Percentiles rank a stretch among this genome's conserved stretches.
Conservation (phyloP, 2,797 vertebrate species). For the Mus spretus region DNA sequence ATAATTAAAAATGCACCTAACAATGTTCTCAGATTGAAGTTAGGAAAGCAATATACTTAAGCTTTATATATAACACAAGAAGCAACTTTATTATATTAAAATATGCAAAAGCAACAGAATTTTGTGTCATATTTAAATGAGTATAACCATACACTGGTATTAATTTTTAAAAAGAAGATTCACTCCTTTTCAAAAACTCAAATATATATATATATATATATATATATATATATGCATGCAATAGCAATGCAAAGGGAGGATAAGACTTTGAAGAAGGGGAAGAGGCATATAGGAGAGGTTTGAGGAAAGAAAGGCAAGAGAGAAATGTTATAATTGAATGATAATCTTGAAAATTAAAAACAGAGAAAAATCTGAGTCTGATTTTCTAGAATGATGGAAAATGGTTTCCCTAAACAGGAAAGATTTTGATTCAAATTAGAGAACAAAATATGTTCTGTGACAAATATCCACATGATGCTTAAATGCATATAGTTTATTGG, state of each 20-base stretch:
- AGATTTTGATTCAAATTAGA: not conserved
- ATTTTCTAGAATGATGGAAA: not conserved
- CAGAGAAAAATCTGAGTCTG: not conserved
- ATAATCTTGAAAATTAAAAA: not conserved
- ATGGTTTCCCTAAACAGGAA: not conserved
- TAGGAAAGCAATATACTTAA: not conserved
- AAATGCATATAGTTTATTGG: not conserved
- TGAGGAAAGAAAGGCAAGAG: not conserved
- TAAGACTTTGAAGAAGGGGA: not conserved
- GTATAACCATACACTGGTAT: not conserved
- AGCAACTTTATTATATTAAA: conserved; percentile 27
- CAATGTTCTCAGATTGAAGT: conserved; percentile 30
- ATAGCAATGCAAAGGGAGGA: not conserved
- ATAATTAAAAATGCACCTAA: not conserved
- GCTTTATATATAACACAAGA: not conserved
- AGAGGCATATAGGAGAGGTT: not conserved
- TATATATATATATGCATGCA: not conserved
- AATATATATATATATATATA: not conserved
- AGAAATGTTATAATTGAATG: not conserved
- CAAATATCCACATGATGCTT: not conserved
- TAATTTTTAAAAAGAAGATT: not conserved
- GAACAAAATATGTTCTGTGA: not conserved
- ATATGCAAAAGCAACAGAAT: conserved; percentile 19
- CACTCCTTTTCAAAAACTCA: not conserved
- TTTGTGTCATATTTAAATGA: not conserved